phyloP scores from a whole-genome alignment of 2,797 vertebrate species.

The Pangasius macronema region DNA sequence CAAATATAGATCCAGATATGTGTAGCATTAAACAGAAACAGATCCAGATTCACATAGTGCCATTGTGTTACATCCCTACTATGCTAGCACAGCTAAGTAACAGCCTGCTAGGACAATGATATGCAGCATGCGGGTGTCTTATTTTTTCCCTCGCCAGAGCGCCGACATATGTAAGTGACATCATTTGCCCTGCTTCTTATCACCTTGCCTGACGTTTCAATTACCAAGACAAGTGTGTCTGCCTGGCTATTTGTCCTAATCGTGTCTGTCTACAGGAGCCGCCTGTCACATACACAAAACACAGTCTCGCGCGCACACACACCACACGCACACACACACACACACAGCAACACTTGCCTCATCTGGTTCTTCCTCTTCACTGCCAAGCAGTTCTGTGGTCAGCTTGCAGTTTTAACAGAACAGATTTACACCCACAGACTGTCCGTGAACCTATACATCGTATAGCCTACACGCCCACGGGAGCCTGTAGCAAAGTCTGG shows the following conservation, averaged over 20 bases:
- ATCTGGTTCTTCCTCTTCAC: conserved; percentile 15
- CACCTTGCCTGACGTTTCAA: conserved; percentile 68
- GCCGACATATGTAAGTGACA: conserved; percentile 64
- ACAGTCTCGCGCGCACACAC: background rate
- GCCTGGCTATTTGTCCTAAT: conserved; percentile 54
- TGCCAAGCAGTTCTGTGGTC: conserved; percentile 65
- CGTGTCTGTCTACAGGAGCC: conserved; percentile 32
- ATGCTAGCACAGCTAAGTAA: background rate
- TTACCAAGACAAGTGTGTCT: conserved; percentile 67
- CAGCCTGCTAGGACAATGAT: background rate
- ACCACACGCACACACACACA: conserved; percentile 30
- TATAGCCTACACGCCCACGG: conserved; percentile 32
- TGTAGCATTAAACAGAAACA: background rate
- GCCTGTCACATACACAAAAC: conserved; percentile 27
- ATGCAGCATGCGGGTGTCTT: conserved; percentile 20
- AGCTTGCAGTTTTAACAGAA: conserved; percentile 66
- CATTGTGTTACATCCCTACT: background rate
- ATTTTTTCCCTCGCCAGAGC: conserved; percentile 50
- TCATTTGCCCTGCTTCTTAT: conserved; percentile 66
- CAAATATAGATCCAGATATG: too few relatives aligned
- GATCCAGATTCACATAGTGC: background rate
- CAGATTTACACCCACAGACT: conserved; percentile 66
- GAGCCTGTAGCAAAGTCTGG: conserved; percentile 31
- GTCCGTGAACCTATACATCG: conserved; percentile 44
- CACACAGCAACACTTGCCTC: conserved; percentile 26